Evolutionary conservation across 1,140 invertebrate species (phyloP), one percentile per base, ranked within the genome.

Genomic region (Calephelis virginiensis): DNA sequence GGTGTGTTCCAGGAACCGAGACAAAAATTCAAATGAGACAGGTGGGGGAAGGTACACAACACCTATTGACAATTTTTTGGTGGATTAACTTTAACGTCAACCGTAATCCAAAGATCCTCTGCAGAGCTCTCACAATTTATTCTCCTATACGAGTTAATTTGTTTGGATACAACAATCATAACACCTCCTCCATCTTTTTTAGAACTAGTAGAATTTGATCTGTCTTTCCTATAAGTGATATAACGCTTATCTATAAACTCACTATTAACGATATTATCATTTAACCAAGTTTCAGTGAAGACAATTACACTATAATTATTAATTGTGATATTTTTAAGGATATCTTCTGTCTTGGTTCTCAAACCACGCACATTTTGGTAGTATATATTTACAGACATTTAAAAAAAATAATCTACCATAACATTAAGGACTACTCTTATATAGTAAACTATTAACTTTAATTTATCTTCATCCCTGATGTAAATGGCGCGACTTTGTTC

Each of bases 41-140:
- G 64, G 71, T 6, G 64, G 67, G n/a, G 71, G 70, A 10, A 72
- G 53, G 6, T 72, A 72, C 0, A 72, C 48, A 45, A 56, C 64
- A 61, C 71, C 69, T 2, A 72, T 67, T 12, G 14, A 43, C 10
- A 72, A 38, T 67, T 69, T 72, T 13, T 38, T 66, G 1, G 49
- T 1, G 10, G 8, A 45, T 49, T 66, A 14, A 1, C 11, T 46
- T 50, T 60, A 17, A 68, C 37, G 53, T 70, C 50, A 8, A 71
- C 50, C 48, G 49, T 56, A 6, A 68, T n/a, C 70, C 67, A 72
- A 13, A 72, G 45, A 66, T 72, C 50, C 28, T 72, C 70, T 8
- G 28, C 37, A 49, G 62, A 48, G 45, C 13, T 69, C 12, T 72
- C 70, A 43, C 61, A 72, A 38, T 61, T 64, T 7, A 28, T 5